Evolutionary conservation across 2,888 invertebrate species (phyloP), one percentile per base, ranked within the genome.

Genomic region (Drosophila limbata): DNA sequence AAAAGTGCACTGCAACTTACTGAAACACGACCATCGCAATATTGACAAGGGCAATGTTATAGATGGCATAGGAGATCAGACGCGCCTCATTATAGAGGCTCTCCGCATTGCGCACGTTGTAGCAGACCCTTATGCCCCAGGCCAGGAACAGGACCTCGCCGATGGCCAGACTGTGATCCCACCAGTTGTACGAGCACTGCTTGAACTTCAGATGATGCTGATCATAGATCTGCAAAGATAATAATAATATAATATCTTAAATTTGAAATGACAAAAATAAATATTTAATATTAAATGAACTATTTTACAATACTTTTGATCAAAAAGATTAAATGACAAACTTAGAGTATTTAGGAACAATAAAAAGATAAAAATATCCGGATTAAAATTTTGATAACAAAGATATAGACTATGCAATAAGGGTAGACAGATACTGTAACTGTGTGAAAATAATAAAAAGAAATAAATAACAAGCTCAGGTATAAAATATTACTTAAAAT

Each of bases 21-120:
- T 98, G 98, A 90, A 98, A 96, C 21, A 97, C 96, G 78, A 97
- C 96, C 97, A 98, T 97, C 77, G 97, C 94, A 59, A 96, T 97
- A 93, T 98, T 98, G 86, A 98, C 97, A 63, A 97, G 94, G 81
- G 98, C 97, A 88, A 98, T 98, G 92, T 98, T 98, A 93, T 98
- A 98, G 79, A 98, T 97, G 56, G 98, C 97, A 93, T 97, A 97
- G 69, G 97, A 98, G 92, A 98, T 98, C 84, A 97, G 95, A 82
- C 97, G 94, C 15, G 98, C 98, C 93, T 98, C 98, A 93, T 98
- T 98, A 93, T 97, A 98, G 40, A 97, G 94, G 47, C 97, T 97
- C 91, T 98, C 98, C 0, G 98, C 98, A 92, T 98, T 97, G 67
- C 97, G 94, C 4, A 97, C 97, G 83, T 96, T 95, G 92, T 97